Evolutionary conservation across 2,113 vertebrate species (phyloP), one percentile per base, ranked within the genome.

Genomic region (Perca fluviatilis): DNA sequence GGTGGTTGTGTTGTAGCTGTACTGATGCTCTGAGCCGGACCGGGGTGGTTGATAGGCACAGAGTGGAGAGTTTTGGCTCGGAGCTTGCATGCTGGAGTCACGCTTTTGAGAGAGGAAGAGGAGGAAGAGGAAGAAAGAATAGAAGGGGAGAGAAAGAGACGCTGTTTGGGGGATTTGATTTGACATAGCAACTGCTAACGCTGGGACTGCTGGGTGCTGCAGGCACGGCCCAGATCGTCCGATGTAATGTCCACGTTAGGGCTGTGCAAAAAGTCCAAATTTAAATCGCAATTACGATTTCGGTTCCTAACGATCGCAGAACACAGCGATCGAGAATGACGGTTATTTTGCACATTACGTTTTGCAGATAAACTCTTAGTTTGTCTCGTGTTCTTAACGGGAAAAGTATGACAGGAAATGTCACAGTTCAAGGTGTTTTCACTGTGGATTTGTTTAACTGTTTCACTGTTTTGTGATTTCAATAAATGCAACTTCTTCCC

Each of bases 61-160:
- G 95, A 96, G 95, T 97, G 96, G 96, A 96, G 97, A 95, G 96
- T 96, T 97, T 96, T 96, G 97, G 96, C 97, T 98, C 96, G 96
- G 97, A 97, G 96, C 96, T 96, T 92, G 96, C 97, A 97, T 97
- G 97, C 97, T 97, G 95, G 96, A 96, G 95, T 97, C 96, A 96
- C 95, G 95, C 96, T 89, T 84, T 33, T 74, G 70, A 91, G 71
- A 91, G 71, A 86, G 80, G 85, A 86, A 47, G 72, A 86, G 72
- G 86, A 79, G 12, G 70, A 69, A 56, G 46, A 76, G 50, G 58
- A 77, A 25, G 58, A 72, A 58, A 14, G 54, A 21, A 14, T 13
- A 33, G 6, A 23, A 57, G 43, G 58, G 30, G 57, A 19, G 66
- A 27, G 33, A 23, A 40, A 46, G 49, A 70, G 74, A 1, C 4